Percentiles rank a stretch among this genome's conserved stretches.
Conservation (phyloP, 2,797 vertebrate species). For the Squalus acanthias region DNA sequence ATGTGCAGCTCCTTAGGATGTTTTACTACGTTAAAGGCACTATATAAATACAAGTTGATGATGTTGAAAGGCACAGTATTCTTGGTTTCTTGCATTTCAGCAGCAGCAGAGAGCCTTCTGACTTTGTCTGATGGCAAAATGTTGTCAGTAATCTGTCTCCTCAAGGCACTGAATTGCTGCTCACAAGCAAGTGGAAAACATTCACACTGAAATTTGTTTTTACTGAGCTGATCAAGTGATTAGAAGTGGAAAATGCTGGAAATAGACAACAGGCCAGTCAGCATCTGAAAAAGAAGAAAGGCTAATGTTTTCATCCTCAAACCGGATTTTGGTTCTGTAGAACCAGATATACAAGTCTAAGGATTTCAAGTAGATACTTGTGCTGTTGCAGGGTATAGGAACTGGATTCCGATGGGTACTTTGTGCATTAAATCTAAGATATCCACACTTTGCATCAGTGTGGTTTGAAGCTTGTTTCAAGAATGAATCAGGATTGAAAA, state of each 20-base stretch:
- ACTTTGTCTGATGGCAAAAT: not conserved
- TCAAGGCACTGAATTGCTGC: not conserved
- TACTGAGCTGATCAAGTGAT: not conserved
- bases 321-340: not conserved
- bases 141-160: not conserved
- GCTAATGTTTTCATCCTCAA: not conserved
- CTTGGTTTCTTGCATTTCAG: not conserved
- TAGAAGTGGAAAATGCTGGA: not conserved
- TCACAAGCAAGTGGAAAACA: not conserved
- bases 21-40: not conserved
- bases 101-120: not conserved
- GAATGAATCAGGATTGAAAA: not conserved
- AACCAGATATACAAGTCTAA: not conserved
- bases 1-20: not conserved
- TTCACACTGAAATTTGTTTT: too few species aligned
- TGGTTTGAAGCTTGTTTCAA: not conserved
- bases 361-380: not conserved
- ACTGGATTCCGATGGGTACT: not conserved
- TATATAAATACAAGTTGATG: not conserved
- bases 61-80: not conserved
- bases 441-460: not conserved
- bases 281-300: not conserved
- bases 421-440: not conserved
- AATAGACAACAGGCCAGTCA: not conserved
- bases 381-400: not conserved